These are phyloP conservation scores for Grus americana DNA, from an alignment of 2,113 vertebrate genomes.

Conservation along the genomic window DNA sequence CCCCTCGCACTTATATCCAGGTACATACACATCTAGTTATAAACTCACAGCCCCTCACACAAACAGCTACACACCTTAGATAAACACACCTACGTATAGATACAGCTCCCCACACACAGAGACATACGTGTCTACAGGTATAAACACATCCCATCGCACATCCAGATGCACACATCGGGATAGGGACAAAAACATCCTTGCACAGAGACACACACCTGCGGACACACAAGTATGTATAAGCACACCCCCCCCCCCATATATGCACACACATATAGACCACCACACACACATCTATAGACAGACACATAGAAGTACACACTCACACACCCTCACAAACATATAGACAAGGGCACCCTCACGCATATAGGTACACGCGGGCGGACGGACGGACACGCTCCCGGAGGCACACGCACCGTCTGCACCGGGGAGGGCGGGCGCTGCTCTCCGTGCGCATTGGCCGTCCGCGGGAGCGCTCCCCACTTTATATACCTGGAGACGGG, in stretches of 20 bases:
- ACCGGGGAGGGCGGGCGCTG: not conserved
- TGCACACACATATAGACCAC: not conserved
- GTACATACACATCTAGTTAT: accelerated
- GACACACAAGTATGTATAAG: accelerated
- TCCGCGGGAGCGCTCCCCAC: not conserved
- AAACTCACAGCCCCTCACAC: not conserved
- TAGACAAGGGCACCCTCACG: not conserved
- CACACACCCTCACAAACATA: not conserved
- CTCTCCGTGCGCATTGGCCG: conserved; percentile 23
- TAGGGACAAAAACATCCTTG: not conserved
- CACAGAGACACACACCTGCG: no score
- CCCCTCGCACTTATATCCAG: no score
- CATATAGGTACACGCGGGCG: no score
- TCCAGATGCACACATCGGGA: accelerated
- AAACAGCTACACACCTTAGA: not conserved
- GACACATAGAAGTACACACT: accelerated
- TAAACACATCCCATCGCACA: not conserved
- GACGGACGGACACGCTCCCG: not conserved
- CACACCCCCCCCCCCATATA: no score
- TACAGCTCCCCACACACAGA: not conserved
- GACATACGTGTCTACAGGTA: not conserved
- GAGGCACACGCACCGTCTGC: conserved; percentile 32
- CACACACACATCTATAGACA: not conserved
- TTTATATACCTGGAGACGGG: conserved; percentile 74
- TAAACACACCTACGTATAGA: accelerated